Base-by-base conservation (phyloP, 2,797 vertebrate species). In the Syngnathus rostellatus region DNA sequence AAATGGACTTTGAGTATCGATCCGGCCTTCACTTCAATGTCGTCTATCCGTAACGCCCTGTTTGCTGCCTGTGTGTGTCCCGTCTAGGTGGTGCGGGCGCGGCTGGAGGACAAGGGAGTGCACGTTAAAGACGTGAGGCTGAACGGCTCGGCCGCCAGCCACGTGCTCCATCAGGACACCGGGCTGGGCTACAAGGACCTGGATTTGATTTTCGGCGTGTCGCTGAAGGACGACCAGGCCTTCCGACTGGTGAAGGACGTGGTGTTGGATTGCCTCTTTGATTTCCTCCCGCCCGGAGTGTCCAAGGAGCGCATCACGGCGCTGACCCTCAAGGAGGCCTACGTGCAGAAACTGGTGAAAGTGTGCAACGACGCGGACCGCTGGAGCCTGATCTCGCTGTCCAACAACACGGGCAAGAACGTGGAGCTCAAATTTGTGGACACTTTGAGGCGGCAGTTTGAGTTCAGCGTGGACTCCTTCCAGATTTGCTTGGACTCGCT, bases 341-440 rank as follows among this genome's bases (percentile, higher is more conserved):
- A 98, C 0, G 94, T 98, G 69, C 96, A 98, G 89, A 98, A 98
- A 88, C 89, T 98, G 72, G 96, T 98, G 69, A 98, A 98, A 83
- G 96, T 98, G 40, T 95, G 94, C 80, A 98, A 95, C 0, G 96
- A 98, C 74, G 90, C 90, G 0, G 96, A 98, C 84, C 94, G 93
- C 85, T 98, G 96, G 96, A 98, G 95, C 88, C 95, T 98, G 83
- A 98, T 98, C 75, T 98, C 96, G 0, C 89, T 98, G 51, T 98
- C 94, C 82, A 99, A 98, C 89, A 98, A 99, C 90, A 95, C 90
- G 0, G 96, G 96, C 66, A 99, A 99, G 89, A 99, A 99, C 0
- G 92, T 99, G 85, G 96, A 99, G 75, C 92, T 99, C 70, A 99
- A 99, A 72, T 98, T 98, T 1, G 95, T 98, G 82, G 95, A 97